Evolutionary conservation across 2,797 vertebrate genomes (phyloP).

Genomic region (Macropus fuliginosus): DNA sequence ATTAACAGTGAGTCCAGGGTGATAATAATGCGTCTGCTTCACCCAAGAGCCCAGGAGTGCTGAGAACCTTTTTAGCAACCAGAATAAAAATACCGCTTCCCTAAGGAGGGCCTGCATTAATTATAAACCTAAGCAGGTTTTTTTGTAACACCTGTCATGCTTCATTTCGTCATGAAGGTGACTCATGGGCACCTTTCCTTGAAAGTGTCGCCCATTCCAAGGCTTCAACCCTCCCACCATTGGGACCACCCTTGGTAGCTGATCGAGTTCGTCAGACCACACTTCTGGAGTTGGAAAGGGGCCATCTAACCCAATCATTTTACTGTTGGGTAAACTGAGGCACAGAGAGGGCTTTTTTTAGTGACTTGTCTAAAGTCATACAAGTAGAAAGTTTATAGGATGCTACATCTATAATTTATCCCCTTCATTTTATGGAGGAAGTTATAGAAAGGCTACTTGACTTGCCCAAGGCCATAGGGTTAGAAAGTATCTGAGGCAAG

Average conservation of each 20-base stretch:
- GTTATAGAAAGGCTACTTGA: not conserved
- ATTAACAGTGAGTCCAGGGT: not conserved
- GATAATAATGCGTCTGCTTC: not conserved
- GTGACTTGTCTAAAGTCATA: not conserved
- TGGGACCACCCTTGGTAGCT: not conserved
- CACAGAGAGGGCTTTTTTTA: not conserved
- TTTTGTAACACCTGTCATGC: slow-evolving; percentile 64
- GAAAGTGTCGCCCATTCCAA: not conserved
- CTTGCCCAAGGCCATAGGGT: not conserved
- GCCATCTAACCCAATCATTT: not conserved
- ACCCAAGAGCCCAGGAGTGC: slow-evolving; percentile 1
- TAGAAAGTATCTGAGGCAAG: not conserved
- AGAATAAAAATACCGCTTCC: slow-evolving; percentile 60
- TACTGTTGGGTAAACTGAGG: not conserved
- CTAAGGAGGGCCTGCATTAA: slow-evolving; percentile 60
- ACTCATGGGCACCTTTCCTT: not conserved
- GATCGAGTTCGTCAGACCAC: not conserved
- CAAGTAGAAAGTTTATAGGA: not conserved
- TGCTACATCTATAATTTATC: not conserved
- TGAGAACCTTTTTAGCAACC: slow-evolving; percentile 28
- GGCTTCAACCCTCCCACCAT: not conserved
- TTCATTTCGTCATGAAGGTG: slow-evolving; percentile 71
- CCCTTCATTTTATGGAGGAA: not conserved
- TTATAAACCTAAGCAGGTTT: slow-evolving; percentile 41
- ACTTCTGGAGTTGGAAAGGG: not conserved